Percentiles rank a stretch among this genome's conserved stretches.
Conservation (phyloP, 2,888 invertebrate genomes). For the Copidosoma aretas region DNA sequence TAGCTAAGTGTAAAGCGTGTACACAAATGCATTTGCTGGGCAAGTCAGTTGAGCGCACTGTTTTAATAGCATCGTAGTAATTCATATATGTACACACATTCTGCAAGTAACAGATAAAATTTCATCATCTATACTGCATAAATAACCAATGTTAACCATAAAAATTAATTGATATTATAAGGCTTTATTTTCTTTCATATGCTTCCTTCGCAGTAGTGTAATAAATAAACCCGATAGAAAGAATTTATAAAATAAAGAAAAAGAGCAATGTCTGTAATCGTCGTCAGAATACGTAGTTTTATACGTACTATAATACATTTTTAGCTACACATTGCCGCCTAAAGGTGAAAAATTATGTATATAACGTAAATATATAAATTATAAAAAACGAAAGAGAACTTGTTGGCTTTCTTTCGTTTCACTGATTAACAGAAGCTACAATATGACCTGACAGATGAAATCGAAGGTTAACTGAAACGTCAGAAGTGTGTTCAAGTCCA, state of each 20-base stretch:
- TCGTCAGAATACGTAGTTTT: conserved; percentile 28
- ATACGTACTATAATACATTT: conserved; percentile 23
- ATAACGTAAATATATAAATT: conserved; percentile 18
- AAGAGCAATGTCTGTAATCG: conserved; percentile 19
- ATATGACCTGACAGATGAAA: conserved; percentile 36
- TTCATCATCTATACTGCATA: conserved; percentile 3
- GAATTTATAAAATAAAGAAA: conserved; percentile 3
- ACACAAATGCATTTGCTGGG: conserved; percentile 27
- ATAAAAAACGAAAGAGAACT: conserved; percentile 21
- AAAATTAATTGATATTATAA: not conserved
- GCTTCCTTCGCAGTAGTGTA: conserved; percentile 4
- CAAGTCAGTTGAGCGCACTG: conserved; percentile 5
- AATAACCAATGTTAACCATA: not conserved
- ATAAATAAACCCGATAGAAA: not conserved
- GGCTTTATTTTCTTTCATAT: conserved; percentile 5
- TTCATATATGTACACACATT: conserved; percentile 2
- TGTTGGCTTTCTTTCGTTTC: conserved; percentile 31
- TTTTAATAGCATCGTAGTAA: conserved; percentile 24
- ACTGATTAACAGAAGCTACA: conserved; percentile 35
- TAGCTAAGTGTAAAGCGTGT: conserved; percentile 7
- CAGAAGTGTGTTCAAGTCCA: conserved; percentile 27
- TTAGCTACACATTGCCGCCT: conserved; percentile 25
- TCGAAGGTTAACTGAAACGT: conserved; percentile 34
- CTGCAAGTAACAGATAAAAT: not conserved
- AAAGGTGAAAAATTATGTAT: conserved; percentile 10